Base-by-base conservation (phyloP, 2,888 invertebrate genomes). In the Ectemnius cavifrons region DNA sequence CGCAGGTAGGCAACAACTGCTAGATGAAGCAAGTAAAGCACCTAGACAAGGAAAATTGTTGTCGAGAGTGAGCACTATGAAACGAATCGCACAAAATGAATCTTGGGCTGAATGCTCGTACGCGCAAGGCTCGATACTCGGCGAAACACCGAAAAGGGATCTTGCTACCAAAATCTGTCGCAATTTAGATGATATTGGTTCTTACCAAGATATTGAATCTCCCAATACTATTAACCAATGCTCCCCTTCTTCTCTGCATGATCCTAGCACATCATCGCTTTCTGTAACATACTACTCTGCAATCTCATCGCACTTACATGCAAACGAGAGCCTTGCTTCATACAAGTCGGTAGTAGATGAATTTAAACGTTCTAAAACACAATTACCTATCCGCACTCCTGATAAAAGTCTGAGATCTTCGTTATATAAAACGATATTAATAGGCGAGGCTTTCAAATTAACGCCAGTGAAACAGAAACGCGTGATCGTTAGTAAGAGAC, bases 401-500 rank as follows among this genome's bases (percentile, higher is more conserved):
- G 16, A 6, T 45, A 71, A 1, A 47, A 18, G 16, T 6, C 0
- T 18, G 8, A 23, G 20, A 27, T 46, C 68, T 1, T 63, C 58
- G 4, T 4, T 66, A 11, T 59, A 64, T 28, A 68, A 56, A 11
- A 77, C 73, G 0, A 23, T 70, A 20, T 59, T 81, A 37, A 16
- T 83, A 8, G 77, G 78, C 70, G 74, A 78, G 49, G 81, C 82
- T 1, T 52, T 61, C n/a, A 79, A 67, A 45, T 5, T 77, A 13
- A 85, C 79, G 2, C 84, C 87, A n/a, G 64, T 81, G 11, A 84
- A 78, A 66, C 78, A 65, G 2, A 84, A 67, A n/a, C 83, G 79
- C 58, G 75, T 85, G 0, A 56, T 84, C 13, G 79, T 85, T 11
- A 81, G 80, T 23, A 87, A 84, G 47, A 79, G 45, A 20, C 70